Conservation (phyloP, 1,140 invertebrate genomes). For the Trichonephila inaurata region DNA sequence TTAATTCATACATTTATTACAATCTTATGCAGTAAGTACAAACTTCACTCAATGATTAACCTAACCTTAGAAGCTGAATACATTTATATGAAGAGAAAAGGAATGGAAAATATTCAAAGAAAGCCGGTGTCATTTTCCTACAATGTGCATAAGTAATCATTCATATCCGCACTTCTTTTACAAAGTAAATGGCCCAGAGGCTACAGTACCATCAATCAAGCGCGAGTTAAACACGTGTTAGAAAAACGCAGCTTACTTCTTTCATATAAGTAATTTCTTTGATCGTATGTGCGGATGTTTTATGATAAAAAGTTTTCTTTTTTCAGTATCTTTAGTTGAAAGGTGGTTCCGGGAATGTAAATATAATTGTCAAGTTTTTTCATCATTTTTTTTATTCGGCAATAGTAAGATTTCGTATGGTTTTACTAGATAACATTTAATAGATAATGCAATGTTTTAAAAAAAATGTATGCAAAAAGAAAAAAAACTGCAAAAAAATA, state of each 20-base stretch:
- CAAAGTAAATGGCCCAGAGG: neutral
- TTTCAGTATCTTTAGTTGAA: neutral
- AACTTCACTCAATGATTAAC: too few relatives aligned
- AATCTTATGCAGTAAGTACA: too few relatives aligned
- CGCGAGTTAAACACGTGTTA: neutral
- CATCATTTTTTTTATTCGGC: neutral
- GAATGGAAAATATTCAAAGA: neutral
- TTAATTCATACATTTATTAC: too few relatives aligned
- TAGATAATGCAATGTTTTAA: too few relatives aligned
- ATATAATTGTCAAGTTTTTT: neutral
- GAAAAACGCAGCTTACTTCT: neutral
- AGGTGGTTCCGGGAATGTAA: neutral
- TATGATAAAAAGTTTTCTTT: neutral
- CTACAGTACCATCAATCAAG: neutral
- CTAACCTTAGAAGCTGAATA: neutral
- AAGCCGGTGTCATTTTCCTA: neutral
- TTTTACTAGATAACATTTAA: too few relatives aligned
- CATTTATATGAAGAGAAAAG: neutral
- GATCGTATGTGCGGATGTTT: neutral
- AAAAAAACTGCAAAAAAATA: too few relatives aligned
- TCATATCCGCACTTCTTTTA: neutral
- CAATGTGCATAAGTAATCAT: neutral
- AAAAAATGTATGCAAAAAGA: too few relatives aligned
- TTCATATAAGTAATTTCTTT: conserved; percentile 1
- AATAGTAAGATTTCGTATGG: too few relatives aligned